Evolutionary conservation across 2,113 vertebrate genomes (phyloP).

Genomic region (Eptesicus fuscus): DNA sequence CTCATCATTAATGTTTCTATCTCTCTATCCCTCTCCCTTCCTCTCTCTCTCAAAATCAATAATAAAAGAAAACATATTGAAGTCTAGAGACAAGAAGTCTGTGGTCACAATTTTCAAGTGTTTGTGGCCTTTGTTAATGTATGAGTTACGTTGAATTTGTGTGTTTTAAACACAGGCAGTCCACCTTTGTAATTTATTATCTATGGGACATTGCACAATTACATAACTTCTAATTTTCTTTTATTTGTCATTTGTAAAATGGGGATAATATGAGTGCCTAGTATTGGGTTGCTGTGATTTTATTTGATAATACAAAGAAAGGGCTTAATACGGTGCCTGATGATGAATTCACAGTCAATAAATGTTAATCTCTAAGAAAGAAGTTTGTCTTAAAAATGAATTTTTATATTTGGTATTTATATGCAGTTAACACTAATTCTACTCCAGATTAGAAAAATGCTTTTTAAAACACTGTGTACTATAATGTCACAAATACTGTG

Average conservation of each 20-base stretch:
- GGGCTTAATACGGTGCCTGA: background rate
- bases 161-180: background rate
- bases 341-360: background rate
- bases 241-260: background rate
- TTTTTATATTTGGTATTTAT: conserved; percentile 1
- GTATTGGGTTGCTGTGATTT: background rate
- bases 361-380: background rate
- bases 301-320: background rate
- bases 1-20: no score
- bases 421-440: conserved; percentile 30
- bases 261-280: background rate
- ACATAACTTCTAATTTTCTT: background rate
- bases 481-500: background rate
- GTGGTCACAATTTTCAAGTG: background rate
- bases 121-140: background rate
- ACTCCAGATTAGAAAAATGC: background rate
- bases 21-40: no score
- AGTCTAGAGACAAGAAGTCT: background rate
- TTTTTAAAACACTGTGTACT: background rate
- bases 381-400: background rate
- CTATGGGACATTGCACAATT: background rate
- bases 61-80: background rate
- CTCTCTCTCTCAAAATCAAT: no score
- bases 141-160: background rate
- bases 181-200: background rate